Conservation (phyloP, 2,797 vertebrate genomes). For the Cirrhinus molitorella region DNA sequence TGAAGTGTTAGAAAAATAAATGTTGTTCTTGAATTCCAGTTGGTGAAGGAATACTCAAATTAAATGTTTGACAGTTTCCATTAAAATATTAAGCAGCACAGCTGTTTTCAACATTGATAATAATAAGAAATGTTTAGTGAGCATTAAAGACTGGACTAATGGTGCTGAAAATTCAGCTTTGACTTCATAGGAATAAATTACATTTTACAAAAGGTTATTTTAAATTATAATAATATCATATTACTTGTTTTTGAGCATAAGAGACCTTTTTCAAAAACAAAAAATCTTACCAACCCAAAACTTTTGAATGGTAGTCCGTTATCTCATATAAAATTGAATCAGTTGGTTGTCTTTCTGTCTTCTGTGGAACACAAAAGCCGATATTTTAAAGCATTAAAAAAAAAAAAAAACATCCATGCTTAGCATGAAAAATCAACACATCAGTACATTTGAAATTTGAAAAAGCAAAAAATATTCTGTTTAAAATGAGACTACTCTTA, state of each 20-base stretch:
- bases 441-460: not conserved
- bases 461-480: too few relatives aligned
- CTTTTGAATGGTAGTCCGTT: not conserved
- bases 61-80: not conserved
- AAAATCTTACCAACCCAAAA: too few relatives aligned
- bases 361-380: not conserved
- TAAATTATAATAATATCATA: not conserved
- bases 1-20: too few relatives aligned
- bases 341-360: not conserved
- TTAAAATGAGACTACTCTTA: not conserved
- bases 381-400: not conserved
- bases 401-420: too few relatives aligned
- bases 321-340: not conserved
- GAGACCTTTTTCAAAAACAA: not conserved
- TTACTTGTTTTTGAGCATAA: not conserved
- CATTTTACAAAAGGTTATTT: not conserved
- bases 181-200: not conserved
- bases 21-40: not conserved
- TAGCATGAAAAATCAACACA: not conserved
- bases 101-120: not conserved
- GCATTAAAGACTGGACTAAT: not conserved
- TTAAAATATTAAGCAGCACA: not conserved
- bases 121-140: not conserved
- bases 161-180: not conserved
- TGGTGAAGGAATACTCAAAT: not conserved